Conservation (phyloP, 2,113 vertebrate genomes). For the Catharus fuscescens region DNA sequence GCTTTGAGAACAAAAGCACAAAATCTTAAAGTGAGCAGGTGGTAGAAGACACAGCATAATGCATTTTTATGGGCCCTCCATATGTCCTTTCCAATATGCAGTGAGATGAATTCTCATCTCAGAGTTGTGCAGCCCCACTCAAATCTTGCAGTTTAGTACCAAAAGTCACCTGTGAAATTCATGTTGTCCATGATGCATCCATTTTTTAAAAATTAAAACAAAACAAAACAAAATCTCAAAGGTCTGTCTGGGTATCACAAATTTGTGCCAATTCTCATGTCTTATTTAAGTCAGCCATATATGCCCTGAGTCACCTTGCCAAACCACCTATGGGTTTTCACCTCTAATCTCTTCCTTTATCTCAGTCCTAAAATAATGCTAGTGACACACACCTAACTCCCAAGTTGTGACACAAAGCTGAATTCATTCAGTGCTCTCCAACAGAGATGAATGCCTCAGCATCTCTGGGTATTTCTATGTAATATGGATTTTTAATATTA, state of each 20-base stretch:
- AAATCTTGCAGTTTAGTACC: neutral
- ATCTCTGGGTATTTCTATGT: neutral
- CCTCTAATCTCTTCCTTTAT: neutral
- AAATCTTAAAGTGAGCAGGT: neutral
- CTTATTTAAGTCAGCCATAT: neutral
- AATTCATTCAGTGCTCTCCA: neutral
- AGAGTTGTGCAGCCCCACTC: neutral
- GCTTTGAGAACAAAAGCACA: neutral
- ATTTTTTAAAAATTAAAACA: neutral
- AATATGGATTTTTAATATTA: neutral
- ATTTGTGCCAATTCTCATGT: neutral
- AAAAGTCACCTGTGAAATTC: neutral
- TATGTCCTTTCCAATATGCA: neutral
- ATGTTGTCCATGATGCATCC: neutral
- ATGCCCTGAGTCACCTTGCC: neutral
- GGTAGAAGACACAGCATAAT: slow-evolving; percentile 18
- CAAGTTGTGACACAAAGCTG: neutral
- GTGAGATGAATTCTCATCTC: slow-evolving; percentile 5
- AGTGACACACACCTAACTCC: neutral
- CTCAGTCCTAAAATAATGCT: neutral
- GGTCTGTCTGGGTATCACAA: neutral
- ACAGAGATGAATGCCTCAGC: neutral
- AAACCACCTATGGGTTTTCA: neutral
- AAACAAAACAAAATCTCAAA: neutral
- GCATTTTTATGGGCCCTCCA: slow-evolving; percentile 4